These are phyloP conservation scores for Actinopyga echinites DNA, from an alignment of 53 echinoderm and acorn worm species.

Conservation along the genomic window DNA sequence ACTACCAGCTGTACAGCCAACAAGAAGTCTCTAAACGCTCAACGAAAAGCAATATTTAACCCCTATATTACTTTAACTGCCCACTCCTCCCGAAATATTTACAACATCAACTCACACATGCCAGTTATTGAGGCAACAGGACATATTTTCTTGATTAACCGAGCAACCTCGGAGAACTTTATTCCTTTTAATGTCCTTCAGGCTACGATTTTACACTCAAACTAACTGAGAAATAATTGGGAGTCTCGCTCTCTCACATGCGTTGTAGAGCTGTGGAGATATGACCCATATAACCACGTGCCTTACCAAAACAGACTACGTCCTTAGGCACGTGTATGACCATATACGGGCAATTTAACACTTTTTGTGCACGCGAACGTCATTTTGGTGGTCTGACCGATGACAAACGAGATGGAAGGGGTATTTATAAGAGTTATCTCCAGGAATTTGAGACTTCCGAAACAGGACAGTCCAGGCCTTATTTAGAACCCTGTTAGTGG, in stretches of 20 bases:
- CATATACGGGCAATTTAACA: slow-evolving; percentile 34
- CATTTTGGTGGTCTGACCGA: slow-evolving; percentile 19
- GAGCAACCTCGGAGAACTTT: not conserved
- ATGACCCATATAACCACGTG: slow-evolving; percentile 34
- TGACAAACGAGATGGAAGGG: not conserved
- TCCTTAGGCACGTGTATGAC: slow-evolving; percentile 15
- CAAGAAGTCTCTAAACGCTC: too few species aligned
- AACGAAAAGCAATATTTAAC: too few species aligned
- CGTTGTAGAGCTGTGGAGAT: not conserved
- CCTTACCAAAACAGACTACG: slow-evolving; percentile 9
- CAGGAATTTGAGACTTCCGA: slow-evolving; percentile 16
- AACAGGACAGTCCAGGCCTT: not conserved
- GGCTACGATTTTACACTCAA: slow-evolving; percentile 39
- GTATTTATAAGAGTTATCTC: slow-evolving; percentile 31
- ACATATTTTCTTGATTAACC: slow-evolving; percentile 19
- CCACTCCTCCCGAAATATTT: too few species aligned
- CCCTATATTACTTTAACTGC: too few species aligned
- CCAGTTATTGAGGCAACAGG: slow-evolving; percentile 18
- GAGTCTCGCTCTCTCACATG: not conserved
- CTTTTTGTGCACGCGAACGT: slow-evolving; percentile 19
- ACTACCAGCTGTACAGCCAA: too few species aligned
- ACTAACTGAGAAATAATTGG: slow-evolving; percentile 3
- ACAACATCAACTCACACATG: not conserved
- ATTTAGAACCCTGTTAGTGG: slow-evolving; percentile 13
- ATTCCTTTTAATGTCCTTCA: not conserved